These are phyloP conservation scores for Rhabdornis inornatus DNA, from an alignment of 2,113 vertebrate genomes.

Conservation along the genomic window DNA sequence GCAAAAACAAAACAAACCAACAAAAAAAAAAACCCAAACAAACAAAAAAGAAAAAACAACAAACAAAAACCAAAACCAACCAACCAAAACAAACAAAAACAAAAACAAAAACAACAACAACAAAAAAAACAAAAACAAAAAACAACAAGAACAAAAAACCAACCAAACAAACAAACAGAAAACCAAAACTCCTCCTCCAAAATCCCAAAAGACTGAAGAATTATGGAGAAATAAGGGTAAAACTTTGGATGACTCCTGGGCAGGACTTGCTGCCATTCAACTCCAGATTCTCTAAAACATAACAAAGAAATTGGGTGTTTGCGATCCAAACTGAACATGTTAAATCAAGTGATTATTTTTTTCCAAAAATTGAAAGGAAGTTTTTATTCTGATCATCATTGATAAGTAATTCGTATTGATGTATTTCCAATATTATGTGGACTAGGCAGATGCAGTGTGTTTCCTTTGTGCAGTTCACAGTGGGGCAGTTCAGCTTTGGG, in stretches of 20 bases:
- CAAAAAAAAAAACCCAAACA: too few relatives aligned
- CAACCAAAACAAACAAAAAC: too few relatives aligned
- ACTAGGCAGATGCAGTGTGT: neutral
- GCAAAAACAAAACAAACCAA: fast-evolving
- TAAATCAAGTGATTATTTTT: neutral
- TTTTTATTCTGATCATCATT: neutral
- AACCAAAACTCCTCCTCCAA: too few relatives aligned
- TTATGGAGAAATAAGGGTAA: neutral
- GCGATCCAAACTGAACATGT: neutral
- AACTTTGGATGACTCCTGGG: fast-evolving
- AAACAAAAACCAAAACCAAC: too few relatives aligned
- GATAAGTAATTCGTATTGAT: neutral
- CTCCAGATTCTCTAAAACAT: neutral
- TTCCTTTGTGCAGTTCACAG: neutral
- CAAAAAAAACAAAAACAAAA: too few relatives aligned
- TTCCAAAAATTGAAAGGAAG: neutral
- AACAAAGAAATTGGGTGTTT: neutral
- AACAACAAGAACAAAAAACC: too few relatives aligned
- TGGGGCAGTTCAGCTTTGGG: neutral
- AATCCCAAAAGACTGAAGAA: neutral
- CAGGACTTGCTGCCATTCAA: neutral
- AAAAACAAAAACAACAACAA: too few relatives aligned
- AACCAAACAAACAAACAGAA: too few relatives aligned
- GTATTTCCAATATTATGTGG: neutral
- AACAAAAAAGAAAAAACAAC: too few relatives aligned